Evolutionary conservation across 2,888 invertebrate genomes (phyloP).

Genomic region (Smittia sp.): DNA sequence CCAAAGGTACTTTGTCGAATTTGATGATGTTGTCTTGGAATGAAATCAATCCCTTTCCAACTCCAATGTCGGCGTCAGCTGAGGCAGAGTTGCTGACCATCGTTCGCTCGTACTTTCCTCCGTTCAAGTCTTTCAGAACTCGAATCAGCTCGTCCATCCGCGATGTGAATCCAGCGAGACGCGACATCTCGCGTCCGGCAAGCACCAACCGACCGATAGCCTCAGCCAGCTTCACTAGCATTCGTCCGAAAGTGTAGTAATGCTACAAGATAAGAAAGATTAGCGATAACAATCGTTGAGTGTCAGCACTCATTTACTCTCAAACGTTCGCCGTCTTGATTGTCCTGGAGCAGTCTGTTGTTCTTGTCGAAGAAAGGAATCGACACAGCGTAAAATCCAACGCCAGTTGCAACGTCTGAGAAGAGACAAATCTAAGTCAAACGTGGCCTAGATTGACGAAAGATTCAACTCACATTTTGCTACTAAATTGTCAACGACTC

Average conservation of each 20-base stretch:
- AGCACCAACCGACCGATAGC: constrained; percentile 93
- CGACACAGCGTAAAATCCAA: constrained; percentile 94
- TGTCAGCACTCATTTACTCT: constrained; percentile 57
- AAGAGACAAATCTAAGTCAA: constrained; percentile 45
- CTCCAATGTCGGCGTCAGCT: constrained; percentile 54
- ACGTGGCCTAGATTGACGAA: constrained; percentile 35
- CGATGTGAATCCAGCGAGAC: constrained; percentile 87
- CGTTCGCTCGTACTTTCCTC: constrained; percentile 66
- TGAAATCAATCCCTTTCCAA: constrained; percentile 76
- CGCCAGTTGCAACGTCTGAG: constrained; percentile 90
- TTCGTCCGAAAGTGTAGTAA: constrained; percentile 93
- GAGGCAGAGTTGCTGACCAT: constrained; percentile 55
- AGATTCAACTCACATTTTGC: constrained; percentile 76
- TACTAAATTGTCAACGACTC: constrained; percentile 91
- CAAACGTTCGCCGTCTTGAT: constrained; percentile 73
- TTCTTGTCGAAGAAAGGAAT: constrained; percentile 82
- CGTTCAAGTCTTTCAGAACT: constrained; percentile 79
- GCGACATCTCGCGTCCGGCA: constrained; percentile 91
- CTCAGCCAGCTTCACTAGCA: constrained; percentile 81
- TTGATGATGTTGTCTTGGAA: constrained; percentile 85
- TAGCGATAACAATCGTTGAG: constrained; percentile 12
- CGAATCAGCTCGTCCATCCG: constrained; percentile 84
- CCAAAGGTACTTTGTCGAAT: constrained; percentile 89
- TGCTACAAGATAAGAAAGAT: constrained; percentile 56
- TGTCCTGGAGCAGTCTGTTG: constrained; percentile 65